Evolutionary conservation across 2,888 invertebrate species (phyloP), one percentile per base, ranked within the genome.

Genomic region (Cephus rjabovi): DNA sequence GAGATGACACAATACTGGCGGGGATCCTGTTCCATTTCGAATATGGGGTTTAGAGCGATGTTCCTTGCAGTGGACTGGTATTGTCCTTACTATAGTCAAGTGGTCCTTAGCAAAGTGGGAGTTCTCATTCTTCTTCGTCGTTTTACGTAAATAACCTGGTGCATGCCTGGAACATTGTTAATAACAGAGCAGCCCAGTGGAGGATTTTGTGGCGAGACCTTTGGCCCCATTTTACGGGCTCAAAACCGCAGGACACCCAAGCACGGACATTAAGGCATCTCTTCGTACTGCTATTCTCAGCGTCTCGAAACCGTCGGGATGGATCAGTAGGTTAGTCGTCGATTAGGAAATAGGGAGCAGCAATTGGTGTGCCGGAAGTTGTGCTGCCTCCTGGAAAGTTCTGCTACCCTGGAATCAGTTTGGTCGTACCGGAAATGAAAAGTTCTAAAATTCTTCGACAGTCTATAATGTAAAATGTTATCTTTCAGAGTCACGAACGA

Each of bases 191-290:
- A 23, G 40, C 23, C 40, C 23, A 23, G 40, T 23, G 6, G 2
- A 56, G 56, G 9, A 56, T 56, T 81, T 82, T 84, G 83, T 80
- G 79, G 82, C 69, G 56, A 73, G 76, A 76, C 79, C 56, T 33
- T 71, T 69, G 76, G 77, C 73, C 74, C 70, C 31, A 75, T 79
- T 81, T 76, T 79, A 73, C 81, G 83, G 84, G 85, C 75, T 68
- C 79, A 79, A 84, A 86, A 85, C 84, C 86, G 77, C 86, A 84
- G 81, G 79, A 82, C 81, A 80, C 75, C 81, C 79, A 75, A 73
- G 68, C 74, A 34, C n/a, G 34, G 56, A 35, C 68, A 73, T 73
- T 34, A 73, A 12, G 34, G 6, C 34, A 30, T 31, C 71, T 71
- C 33, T 12, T 71, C 71, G 31, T 34, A 6, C 23, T 56, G 56